Base-by-base conservation (phyloP, 2,113 vertebrate genomes). In the Benitochromis conjunctus region DNA sequence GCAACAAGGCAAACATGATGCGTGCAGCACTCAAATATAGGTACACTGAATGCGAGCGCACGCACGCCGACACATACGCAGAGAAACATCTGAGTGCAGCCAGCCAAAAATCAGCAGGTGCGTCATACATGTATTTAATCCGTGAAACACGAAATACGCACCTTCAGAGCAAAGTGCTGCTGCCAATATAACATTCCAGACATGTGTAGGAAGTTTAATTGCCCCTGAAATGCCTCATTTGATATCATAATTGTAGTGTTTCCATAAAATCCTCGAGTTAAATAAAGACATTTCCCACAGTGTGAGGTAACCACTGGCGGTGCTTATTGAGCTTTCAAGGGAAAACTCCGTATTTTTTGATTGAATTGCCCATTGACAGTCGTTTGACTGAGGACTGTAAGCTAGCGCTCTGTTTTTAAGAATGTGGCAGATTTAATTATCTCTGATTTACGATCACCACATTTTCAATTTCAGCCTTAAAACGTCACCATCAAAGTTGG, bases 191-290 rank as follows among this genome's bases (percentile, higher is more conserved):
- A 10, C 14, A 64, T 83, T 77, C 29, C 58, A 76, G 56, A 48
- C 71, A n/a, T 60, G 38, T 76, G 56, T 51, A 18, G 9, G 24
- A 29, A 76, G 34, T 46, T 69, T 85, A 85, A 92, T 88, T 74
- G 77, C 82, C 79, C 24, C 36, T 54, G 62, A 31, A n/a, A 82
- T 41, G 80, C 80, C 55, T 84, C 77, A 48, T 90, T 87, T 85
- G 77, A 82, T 77, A 34, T 31, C 77, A 14, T 88, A 88, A 91
- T 88, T 86, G 69, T 62, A 60, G 51, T 13, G 36, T 89, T 86
- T 84, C 74, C 26, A 57, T 80, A 24, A 92, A 80, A 83, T 51
- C 38, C 78, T 84, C 48, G 34, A 14, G 13, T 57, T 86, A 81
- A 86, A 89, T 83, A 55, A 53, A 84, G 66, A 69, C 29, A 46